These are phyloP conservation scores for Callyntrura guangdongensis DNA, from an alignment of 2,888 invertebrate species.

Conservation along the genomic window DNA sequence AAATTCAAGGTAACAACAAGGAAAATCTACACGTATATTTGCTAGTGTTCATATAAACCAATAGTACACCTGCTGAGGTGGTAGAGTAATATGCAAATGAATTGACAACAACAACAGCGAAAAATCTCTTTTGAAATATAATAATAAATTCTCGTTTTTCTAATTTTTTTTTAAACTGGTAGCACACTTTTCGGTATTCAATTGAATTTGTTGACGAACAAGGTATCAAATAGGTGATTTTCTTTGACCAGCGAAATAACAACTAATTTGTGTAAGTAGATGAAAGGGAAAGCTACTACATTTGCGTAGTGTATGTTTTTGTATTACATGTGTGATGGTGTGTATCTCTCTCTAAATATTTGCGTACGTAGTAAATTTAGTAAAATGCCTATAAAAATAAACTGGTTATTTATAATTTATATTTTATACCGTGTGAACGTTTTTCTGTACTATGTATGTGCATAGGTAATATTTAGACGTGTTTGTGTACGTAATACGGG, in stretches of 20 bases:
- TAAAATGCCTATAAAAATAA: conserved; percentile 61
- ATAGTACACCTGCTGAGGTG: not conserved
- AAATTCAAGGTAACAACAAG: not conserved
- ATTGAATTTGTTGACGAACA: not conserved
- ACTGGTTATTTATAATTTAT: conserved; percentile 46
- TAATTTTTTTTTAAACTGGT: conserved; percentile 43
- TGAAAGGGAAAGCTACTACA: conserved; percentile 53
- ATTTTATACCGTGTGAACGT: not conserved
- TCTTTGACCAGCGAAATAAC: conserved; percentile 59
- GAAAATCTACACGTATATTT: conserved; percentile 29
- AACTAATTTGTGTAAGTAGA: conserved; percentile 51
- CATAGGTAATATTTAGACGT: no score
- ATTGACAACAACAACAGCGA: conserved; percentile 4
- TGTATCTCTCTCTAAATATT: not conserved
- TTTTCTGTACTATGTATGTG: conserved; percentile 7
- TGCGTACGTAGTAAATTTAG: conserved; percentile 57
- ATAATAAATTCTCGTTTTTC: not conserved
- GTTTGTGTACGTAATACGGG: not conserved
- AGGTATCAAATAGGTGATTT: conserved; percentile 63
- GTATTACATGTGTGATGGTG: not conserved
- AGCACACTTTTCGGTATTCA: conserved; percentile 65
- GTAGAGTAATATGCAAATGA: no score
- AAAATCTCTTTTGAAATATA: conserved; percentile 52
- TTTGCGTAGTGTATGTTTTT: conserved; percentile 38
- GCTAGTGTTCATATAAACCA: not conserved